These are phyloP conservation scores for Zonitis immaculata DNA, from an alignment of 2,888 invertebrate genomes.

Conservation along the genomic window DNA sequence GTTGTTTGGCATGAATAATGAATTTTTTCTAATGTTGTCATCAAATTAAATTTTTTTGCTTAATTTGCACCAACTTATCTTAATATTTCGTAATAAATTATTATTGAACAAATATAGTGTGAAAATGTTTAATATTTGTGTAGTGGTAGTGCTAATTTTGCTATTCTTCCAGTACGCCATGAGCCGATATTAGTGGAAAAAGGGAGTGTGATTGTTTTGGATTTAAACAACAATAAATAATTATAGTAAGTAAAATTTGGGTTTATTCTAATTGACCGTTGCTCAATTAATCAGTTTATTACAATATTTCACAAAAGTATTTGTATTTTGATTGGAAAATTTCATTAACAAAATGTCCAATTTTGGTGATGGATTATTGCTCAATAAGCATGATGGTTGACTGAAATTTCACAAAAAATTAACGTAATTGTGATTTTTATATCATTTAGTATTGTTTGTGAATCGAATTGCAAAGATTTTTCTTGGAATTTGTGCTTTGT, in stretches of 20 bases:
- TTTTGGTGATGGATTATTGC: background rate
- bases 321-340: background rate
- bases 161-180: conserved; percentile 40
- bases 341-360: background rate
- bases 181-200: conserved; percentile 42
- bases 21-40: too few species aligned
- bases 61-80: too few species aligned
- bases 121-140: background rate
- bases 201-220: conserved; percentile 45
- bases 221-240: conserved; percentile 27
- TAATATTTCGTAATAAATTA: too few species aligned
- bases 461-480: background rate
- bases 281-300: background rate
- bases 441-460: background rate
- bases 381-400: background rate
- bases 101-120: too few species aligned
- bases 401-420: conserved; percentile 1
- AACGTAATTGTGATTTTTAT: conserved; percentile 1
- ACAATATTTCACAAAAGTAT: background rate
- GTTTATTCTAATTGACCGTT: background rate
- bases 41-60: too few species aligned
- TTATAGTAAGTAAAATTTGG: conserved; percentile 8
- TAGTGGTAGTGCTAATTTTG: conserved; percentile 13
- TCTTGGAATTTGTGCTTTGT: conserved; percentile 10
- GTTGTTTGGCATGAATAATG: too few species aligned